Evolutionary conservation across 2,888 invertebrate species (phyloP).

Genomic region (Eupeodes luniger): DNA sequence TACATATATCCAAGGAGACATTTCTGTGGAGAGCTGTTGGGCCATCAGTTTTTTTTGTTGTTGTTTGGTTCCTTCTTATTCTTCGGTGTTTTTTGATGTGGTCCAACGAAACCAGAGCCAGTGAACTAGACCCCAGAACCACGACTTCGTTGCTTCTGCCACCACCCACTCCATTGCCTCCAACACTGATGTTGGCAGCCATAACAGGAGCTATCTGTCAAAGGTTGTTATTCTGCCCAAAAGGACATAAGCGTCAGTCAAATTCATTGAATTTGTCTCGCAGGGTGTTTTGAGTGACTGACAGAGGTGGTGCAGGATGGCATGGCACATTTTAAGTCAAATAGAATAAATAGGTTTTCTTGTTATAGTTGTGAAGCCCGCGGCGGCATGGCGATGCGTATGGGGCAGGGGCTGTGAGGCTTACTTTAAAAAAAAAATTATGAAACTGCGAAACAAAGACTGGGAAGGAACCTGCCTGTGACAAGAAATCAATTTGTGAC

Average conservation of each 20-base stretch:
- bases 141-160: not conserved
- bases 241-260: slow-evolving; percentile 65
- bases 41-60: not conserved
- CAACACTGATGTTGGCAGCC: not conserved
- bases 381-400: too few relatives aligned
- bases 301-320: slow-evolving; percentile 22
- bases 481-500: slow-evolving; percentile 66
- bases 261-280: slow-evolving; percentile 50
- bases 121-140: not conserved
- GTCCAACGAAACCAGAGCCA: not conserved
- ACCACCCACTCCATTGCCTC: not conserved
- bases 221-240: slow-evolving; percentile 45
- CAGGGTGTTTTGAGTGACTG: slow-evolving; percentile 7
- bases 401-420: not conserved
- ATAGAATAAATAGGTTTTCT: slow-evolving; percentile 40
- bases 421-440: not conserved
- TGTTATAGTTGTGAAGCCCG: slow-evolving; percentile 1
- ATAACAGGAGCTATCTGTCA: slow-evolving; percentile 41
- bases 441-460: not conserved
- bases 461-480: slow-evolving; percentile 16
- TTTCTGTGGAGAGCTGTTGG: slow-evolving; percentile 2
- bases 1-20: slow-evolving; percentile 13
- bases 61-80: not conserved
- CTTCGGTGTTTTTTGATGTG: not conserved
- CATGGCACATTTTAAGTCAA: slow-evolving; percentile 41